Base-by-base conservation (phyloP, 1,140 invertebrate species). In the Parasteatoda tepidariorum region DNA sequence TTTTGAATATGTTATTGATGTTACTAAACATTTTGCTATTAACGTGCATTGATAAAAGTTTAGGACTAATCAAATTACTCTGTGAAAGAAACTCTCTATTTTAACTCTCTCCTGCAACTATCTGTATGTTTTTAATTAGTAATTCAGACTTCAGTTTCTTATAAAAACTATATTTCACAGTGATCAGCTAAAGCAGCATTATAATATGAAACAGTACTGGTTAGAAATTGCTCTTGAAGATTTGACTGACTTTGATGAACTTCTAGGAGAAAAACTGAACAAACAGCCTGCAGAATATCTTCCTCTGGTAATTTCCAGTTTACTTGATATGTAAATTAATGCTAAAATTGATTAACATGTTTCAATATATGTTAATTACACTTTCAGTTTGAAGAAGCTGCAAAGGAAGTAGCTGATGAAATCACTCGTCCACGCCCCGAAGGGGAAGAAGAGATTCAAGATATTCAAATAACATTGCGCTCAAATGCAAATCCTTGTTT, bases 321-420 rank as follows among this genome's bases (percentile, higher is more conserved):
- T 22, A 6, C 2, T 9, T 6, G 2, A 9, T 28, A 30, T 31
- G 5, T 28, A 59, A 24, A 13, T 30, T 13, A 28, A 31, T 28
- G 30, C 13, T 4, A 64, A 31, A 31, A 64, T 64, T 64, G 4
- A 9, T 1, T 62, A 2, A 15, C 7, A 0, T 26, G 4, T 31
- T n/a, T 26, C 11, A 28, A 62, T 28, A 5, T 3, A 24, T 62
- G 87, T 85, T 73, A 55, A 5, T 71, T 33, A 5, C 11, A 59
- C 70, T 84, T 86, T 26, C 86, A 93, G 89, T 95, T 99, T 89
- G 98, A 99, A 90, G 97, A 98, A 90, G 98, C 98, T 76, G 97
- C 97, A 0, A 97, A 94, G 89, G 97, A 99, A 90, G 95, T 99
- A 61, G 98, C 95, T 2, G 97, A 99, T 93, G 98, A 99, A 90